phyloP scores from a whole-genome alignment of 2,888 invertebrate species.

The Andrena bucephala region DNA sequence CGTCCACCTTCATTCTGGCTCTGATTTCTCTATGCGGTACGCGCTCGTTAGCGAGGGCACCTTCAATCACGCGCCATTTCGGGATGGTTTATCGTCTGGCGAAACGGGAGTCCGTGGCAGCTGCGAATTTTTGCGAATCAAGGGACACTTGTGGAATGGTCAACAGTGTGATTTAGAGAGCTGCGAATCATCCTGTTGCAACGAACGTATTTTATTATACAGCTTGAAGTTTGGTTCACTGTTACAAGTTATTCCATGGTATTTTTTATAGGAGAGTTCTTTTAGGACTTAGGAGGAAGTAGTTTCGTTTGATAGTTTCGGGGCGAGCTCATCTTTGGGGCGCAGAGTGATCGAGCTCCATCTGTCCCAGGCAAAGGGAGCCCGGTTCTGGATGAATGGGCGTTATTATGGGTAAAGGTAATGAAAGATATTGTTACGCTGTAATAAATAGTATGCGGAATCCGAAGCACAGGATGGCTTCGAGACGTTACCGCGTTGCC shows the following conservation, averaged over 20 bases:
- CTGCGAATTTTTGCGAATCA: too few species aligned
- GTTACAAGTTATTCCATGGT: too few species aligned
- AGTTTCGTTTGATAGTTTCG: background rate
- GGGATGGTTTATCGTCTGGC: background rate
- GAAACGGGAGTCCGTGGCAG: too few species aligned
- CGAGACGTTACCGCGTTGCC: background rate
- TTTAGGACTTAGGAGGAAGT: too few species aligned
- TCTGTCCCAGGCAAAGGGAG: slow-evolving; percentile 16
- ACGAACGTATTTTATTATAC: too few species aligned
- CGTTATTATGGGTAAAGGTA: slow-evolving; percentile 58
- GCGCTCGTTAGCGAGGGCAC: background rate
- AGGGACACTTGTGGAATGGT: too few species aligned
- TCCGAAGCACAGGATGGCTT: slow-evolving; percentile 19
- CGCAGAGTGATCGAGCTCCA: background rate
- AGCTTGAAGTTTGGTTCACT: too few species aligned
- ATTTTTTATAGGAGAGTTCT: too few species aligned
- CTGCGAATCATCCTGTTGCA: too few species aligned
- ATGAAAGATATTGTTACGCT: slow-evolving; percentile 58
- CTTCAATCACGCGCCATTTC: background rate
- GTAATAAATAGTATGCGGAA: slow-evolving; percentile 56
- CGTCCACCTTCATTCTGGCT: slow-evolving; percentile 60
- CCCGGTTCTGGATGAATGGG: slow-evolving; percentile 35
- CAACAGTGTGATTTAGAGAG: too few species aligned
- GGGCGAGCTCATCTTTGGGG: background rate
- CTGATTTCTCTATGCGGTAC: slow-evolving; percentile 33